Percentiles rank a stretch among this genome's conserved stretches.
Conservation (phyloP, 1,140 invertebrate genomes). For the Brachionus asplanchnoidis region DNA sequence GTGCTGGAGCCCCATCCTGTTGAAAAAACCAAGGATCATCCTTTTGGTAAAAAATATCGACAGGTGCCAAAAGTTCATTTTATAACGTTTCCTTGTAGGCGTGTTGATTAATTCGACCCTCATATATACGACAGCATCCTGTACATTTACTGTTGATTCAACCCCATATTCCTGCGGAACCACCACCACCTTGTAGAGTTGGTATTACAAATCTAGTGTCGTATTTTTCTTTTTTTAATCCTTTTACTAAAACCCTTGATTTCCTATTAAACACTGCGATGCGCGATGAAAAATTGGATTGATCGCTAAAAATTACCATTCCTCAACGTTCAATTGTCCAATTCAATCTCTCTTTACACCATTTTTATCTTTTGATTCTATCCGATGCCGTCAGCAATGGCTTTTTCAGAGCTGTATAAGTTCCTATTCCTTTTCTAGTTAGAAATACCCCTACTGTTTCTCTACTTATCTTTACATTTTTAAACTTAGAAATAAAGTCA, state of each 20-base stretch:
- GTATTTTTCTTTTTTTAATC: background rate
- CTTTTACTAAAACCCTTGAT: background rate
- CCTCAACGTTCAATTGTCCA: background rate
- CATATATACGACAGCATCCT: background rate
- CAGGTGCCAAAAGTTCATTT: background rate
- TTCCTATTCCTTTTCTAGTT: background rate
- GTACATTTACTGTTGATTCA: background rate
- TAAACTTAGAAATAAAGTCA: background rate
- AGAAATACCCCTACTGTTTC: background rate
- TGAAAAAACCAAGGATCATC: slow-evolving; percentile 3
- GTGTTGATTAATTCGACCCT: background rate
- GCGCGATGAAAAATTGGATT: slow-evolving; percentile 11
- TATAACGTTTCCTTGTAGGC: background rate
- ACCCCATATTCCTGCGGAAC: background rate
- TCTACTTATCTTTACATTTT: background rate
- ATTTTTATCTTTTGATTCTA: background rate
- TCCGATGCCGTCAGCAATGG: background rate
- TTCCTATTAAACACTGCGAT: background rate
- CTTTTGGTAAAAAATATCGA: background rate
- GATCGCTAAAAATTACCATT: background rate
- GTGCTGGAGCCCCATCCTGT: slow-evolving; percentile 27
- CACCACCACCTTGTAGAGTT: background rate
- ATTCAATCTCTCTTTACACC: background rate
- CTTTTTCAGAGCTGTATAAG: background rate
- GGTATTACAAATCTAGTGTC: background rate